Conservation (phyloP, 2,797 vertebrate genomes). For the Lagorchestes hirsutus region DNA sequence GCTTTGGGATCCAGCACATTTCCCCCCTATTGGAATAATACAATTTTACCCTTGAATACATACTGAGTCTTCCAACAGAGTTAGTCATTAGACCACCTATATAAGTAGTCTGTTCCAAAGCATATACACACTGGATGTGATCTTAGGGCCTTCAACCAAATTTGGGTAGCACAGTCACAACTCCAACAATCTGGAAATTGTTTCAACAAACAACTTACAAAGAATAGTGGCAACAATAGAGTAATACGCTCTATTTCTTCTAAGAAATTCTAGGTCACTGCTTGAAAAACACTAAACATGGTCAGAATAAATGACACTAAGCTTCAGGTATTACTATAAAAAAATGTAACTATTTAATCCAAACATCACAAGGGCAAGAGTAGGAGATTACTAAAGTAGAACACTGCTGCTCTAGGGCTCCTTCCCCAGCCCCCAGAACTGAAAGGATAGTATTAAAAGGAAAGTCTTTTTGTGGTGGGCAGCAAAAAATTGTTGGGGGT, state of each 20-base stretch:
- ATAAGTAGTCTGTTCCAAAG: slow-evolving; percentile 31
- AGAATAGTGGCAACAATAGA: slow-evolving; percentile 72
- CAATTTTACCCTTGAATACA: slow-evolving; percentile 30
- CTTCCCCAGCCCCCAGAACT: background rate
- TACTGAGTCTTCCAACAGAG: slow-evolving; percentile 32
- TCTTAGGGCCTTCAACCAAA: slow-evolving; percentile 59
- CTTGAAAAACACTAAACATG: slow-evolving; percentile 74
- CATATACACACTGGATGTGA: slow-evolving; percentile 65
- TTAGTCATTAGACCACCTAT: background rate
- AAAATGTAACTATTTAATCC: slow-evolving; percentile 73
- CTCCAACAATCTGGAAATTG: slow-evolving; percentile 73
- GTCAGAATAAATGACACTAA: slow-evolving; percentile 75
- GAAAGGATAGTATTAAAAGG: background rate
- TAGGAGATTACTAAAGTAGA: background rate
- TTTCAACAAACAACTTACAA: slow-evolving; percentile 72
- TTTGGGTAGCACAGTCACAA: slow-evolving; percentile 54
- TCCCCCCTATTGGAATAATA: slow-evolving; percentile 20
- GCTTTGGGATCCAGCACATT: background rate
- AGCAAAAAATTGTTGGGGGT: background rate
- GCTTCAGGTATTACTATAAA: slow-evolving; percentile 12
- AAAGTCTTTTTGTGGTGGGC: background rate
- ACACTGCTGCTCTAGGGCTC: background rate
- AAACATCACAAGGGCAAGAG: slow-evolving; percentile 51
- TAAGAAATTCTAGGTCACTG: slow-evolving; percentile 73
- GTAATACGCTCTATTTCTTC: slow-evolving; percentile 66